These are phyloP conservation scores for Calephelis virginiensis DNA, from an alignment of 1,140 invertebrate species.

Conservation along the genomic window DNA sequence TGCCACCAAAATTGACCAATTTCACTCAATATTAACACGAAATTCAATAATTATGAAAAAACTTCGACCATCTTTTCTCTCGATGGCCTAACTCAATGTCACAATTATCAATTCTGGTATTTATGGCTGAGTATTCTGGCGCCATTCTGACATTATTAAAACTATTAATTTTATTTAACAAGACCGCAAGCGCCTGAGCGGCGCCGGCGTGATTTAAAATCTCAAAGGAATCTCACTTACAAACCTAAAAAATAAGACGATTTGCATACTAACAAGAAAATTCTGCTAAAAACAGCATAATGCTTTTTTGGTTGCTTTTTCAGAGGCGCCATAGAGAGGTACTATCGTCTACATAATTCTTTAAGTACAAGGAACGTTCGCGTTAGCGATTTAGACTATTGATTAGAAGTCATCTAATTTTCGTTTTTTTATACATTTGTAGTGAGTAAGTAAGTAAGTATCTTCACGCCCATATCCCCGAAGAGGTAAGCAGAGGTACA, in stretches of 20 bases:
- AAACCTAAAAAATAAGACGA: slow-evolving; percentile 18
- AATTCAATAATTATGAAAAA: too few species aligned
- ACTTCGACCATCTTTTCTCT: too few species aligned
- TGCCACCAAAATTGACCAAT: too few species aligned
- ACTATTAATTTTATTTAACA: slow-evolving; percentile 12
- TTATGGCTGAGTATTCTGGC: not conserved
- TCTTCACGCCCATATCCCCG: too few species aligned
- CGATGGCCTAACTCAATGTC: not conserved
- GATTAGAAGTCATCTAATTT: too few species aligned
- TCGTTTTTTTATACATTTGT: too few species aligned
- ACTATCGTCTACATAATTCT: not conserved
- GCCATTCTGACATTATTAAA: slow-evolving; percentile 8
- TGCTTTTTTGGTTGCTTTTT: slow-evolving; percentile 6
- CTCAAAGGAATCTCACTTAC: slow-evolving; percentile 2
- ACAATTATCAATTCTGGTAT: not conserved
- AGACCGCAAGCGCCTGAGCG: slow-evolving; percentile 24
- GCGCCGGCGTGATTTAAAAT: slow-evolving; percentile 38
- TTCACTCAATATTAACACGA: too few species aligned
- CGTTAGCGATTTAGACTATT: too few species aligned
- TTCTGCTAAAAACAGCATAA: slow-evolving; percentile 1
- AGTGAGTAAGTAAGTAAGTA: too few species aligned
- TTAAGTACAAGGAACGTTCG: too few species aligned
- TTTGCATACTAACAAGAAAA: slow-evolving; percentile 33
- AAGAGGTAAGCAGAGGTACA: too few species aligned
- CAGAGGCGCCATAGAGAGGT: slow-evolving; percentile 19